phyloP scores from a whole-genome alignment of 2,797 vertebrate genomes.

The Cynodonichthys magdalenae region DNA sequence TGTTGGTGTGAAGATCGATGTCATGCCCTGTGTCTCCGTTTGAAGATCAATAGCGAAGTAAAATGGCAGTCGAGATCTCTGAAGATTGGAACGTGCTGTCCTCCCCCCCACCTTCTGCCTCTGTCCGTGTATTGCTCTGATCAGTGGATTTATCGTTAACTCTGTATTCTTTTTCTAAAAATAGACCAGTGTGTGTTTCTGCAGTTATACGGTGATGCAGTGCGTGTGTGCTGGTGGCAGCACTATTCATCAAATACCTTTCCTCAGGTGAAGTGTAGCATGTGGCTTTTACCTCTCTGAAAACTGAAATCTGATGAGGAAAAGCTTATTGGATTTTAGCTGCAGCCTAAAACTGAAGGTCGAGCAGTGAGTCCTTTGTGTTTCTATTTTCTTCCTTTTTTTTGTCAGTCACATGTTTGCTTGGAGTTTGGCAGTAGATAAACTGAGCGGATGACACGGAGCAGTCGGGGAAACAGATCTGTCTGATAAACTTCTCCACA shows the following conservation, averaged over 20 bases:
- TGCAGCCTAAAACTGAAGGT: slow-evolving; percentile 55
- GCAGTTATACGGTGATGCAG: slow-evolving; percentile 33
- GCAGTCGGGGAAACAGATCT: slow-evolving; percentile 57
- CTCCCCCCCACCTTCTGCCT: slow-evolving; percentile 11
- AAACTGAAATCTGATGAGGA: slow-evolving; percentile 42
- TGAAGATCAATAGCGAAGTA: slow-evolving; percentile 75
- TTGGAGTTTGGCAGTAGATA: slow-evolving; percentile 29
- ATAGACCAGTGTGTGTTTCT: slow-evolving; percentile 41
- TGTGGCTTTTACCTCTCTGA: slow-evolving; percentile 13
- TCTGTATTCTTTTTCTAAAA: slow-evolving; percentile 41
- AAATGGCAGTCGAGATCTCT: slow-evolving; percentile 69
- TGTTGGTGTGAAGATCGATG: slow-evolving; percentile 68
- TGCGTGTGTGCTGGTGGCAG: slow-evolving; percentile 9
- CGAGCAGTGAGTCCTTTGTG: slow-evolving; percentile 49
- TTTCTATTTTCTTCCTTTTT: slow-evolving; percentile 49
- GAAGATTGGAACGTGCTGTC: slow-evolving; percentile 48
- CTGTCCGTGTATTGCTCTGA: slow-evolving; percentile 48
- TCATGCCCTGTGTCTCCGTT: slow-evolving; percentile 41
- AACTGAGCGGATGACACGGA: slow-evolving; percentile 52
- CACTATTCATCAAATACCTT: slow-evolving; percentile 31
- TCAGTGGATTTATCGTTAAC: slow-evolving; percentile 67
- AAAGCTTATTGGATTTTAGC: slow-evolving; percentile 16
- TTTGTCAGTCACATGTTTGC: slow-evolving; percentile 33
- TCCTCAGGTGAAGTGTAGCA: slow-evolving; percentile 30
- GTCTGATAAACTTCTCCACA: slow-evolving; percentile 43